Evolutionary conservation across 1,140 invertebrate species (phyloP), one percentile per base, ranked within the genome.

Genomic region (Drosophila persimilis): DNA sequence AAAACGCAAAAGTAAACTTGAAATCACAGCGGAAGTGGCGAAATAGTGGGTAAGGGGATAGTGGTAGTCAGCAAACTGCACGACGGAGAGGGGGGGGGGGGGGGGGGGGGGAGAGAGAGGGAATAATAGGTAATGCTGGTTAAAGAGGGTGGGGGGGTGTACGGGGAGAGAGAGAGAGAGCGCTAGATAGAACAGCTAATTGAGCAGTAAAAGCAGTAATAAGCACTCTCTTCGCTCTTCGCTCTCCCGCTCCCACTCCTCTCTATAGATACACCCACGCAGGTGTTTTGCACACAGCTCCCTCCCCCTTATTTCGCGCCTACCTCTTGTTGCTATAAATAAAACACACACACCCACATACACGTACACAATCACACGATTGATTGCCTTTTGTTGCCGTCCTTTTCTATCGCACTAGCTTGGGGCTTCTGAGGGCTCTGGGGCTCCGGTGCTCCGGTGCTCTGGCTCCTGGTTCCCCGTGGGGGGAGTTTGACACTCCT

Each of bases 261-360:
- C 31, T 15, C 29, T 15, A 15, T 39, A 3, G 35, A 11, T 39
- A 9, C 35, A 39, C 11, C 35, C 11, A 13, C 35, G 11, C 35
- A 39, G 35, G 11, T 39, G 35, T 39, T 39, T 39, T 39, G 9
- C 35, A 13, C 35, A 58, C 43, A 74, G 48, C 45, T 72, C 52
- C 70, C 71, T 57, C 54, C 56, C 65, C 31, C 54, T 43, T 54
- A 50, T 53, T 24, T 50, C 24, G 61, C 58, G 73, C 77, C 77
- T 70, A 61, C 73, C 83, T 46, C 74, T 86, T 72, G 73, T 80
- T 78, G 80, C 83, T 86, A 86, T 88, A 86, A 88, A 86, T 86
- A 85, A 86, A 86, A 72, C 77, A 66, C 39, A 61, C 45, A 55
- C 39, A 65, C 35, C 54, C 41, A 65, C 35, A 58, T 31, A 54